Conservation (phyloP, 2,888 invertebrate genomes). For the Empis livida region DNA sequence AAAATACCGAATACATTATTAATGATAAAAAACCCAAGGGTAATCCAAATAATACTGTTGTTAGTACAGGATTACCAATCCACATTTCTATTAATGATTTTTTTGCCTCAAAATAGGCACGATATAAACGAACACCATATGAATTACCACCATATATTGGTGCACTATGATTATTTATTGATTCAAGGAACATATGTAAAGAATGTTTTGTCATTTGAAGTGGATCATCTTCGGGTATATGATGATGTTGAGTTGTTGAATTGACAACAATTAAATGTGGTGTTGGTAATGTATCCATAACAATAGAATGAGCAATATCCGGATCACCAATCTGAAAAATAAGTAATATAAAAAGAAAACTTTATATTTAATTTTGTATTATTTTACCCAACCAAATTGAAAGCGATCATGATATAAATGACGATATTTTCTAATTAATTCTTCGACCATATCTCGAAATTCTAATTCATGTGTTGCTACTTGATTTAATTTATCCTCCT, state of each 20-base stretch:
- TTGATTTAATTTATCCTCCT: slow-evolving; percentile 75
- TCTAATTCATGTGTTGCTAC: slow-evolving; percentile 67
- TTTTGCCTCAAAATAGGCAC: slow-evolving; percentile 73
- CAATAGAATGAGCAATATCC: slow-evolving; percentile 85
- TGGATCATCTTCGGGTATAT: slow-evolving; percentile 76
- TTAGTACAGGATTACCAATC: slow-evolving; percentile 85
- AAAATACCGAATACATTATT: slow-evolving; percentile 92
- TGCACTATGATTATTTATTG: slow-evolving; percentile 59
- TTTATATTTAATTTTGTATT: background rate
- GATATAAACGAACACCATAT: slow-evolving; percentile 59
- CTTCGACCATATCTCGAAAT: slow-evolving; percentile 73
- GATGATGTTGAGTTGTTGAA: slow-evolving; percentile 83
- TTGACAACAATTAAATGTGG: slow-evolving; percentile 86
- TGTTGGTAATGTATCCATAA: slow-evolving; percentile 69
- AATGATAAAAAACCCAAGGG: slow-evolving; percentile 87
- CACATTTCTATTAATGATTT: slow-evolving; percentile 74
- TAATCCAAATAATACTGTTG: slow-evolving; percentile 84
- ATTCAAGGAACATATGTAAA: slow-evolving; percentile 32
- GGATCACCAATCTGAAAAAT: slow-evolving; percentile 54
- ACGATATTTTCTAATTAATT: slow-evolving; percentile 59
- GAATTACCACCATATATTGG: slow-evolving; percentile 78
- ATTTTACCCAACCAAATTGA: slow-evolving; percentile 79
- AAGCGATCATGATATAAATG: slow-evolving; percentile 67
- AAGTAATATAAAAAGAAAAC: background rate
- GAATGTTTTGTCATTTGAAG: slow-evolving; percentile 63